Base-by-base conservation (phyloP, 1,140 invertebrate genomes). In the Diachasmimorpha longicaudata region DNA sequence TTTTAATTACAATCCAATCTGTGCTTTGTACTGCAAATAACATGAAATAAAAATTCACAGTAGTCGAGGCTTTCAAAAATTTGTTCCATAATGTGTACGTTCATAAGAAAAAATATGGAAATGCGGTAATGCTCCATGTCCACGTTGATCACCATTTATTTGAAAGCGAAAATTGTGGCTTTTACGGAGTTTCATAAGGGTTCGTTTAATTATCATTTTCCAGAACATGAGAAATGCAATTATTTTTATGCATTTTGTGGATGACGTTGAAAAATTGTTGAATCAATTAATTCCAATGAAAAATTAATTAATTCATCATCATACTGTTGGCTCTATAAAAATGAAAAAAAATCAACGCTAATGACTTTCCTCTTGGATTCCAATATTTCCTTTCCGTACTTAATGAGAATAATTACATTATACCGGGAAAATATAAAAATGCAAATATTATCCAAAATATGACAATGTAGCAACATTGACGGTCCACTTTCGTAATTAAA, bases 401-500 rank as follows among this genome's bases (percentile, higher is more conserved):
- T 31, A 63, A 31, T 31, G 58, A 63, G 58, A 25, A 31, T 63
- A 63, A 63, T 63, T 63, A 16, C 10, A 58, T 58, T 19, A 1
- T 4, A 63, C 21, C 21, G 8, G 11, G 19, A 63, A 63, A 63
- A 23, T 13, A 25, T 5, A 58, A 58, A 58, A 58, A 46, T 3
- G 44, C 21, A 58, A 19, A 58, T 58, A 58, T 19, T 58, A 58
- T 58, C 10, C 13, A 25, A 63, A 63, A 31, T 63, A 63, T 39
- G 16, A n/a, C n/a, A n/a, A 68, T n/a, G 31, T 68, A 36, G 36
- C 31, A 68, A n/a, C n/a, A 68, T 39, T 19, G 36, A 68, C n/a
- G 11, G 66, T 4, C 13, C 25, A 36, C 4, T 74, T 74, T 77
- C 25, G 72, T 68, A 76, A 78, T 73, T 73, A 73, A 78, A 76